Evolutionary conservation across 53 echinoderm and acorn worm genomes (phyloP).

Genomic region (Glandiceps talaboti): DNA sequence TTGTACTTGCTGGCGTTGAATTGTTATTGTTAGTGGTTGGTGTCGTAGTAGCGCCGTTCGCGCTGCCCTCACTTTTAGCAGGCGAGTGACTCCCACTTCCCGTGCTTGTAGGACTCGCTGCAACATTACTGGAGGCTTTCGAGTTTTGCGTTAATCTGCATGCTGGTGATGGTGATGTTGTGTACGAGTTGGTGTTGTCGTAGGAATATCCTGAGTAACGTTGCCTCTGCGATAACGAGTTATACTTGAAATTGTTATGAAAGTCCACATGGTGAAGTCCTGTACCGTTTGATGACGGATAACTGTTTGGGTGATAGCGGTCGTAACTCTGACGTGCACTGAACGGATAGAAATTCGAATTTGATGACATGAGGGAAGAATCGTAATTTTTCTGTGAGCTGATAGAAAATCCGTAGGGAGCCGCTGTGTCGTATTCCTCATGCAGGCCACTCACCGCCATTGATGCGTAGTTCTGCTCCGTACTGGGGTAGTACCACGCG

Average conservation of each 20-base stretch:
- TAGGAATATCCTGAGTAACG: not conserved
- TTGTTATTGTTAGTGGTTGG: not conserved
- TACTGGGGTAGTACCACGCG: slow-evolving; percentile 61
- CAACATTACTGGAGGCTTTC: not conserved
- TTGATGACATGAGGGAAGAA: slow-evolving; percentile 1
- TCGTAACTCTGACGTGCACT: not conserved
- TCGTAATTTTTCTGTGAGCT: slow-evolving; percentile 55
- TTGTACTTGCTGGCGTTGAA: not conserved
- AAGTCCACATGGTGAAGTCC: not conserved
- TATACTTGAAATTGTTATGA: not conserved
- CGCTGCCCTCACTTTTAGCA: not conserved
- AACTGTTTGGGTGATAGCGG: not conserved
- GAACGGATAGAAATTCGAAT: not conserved
- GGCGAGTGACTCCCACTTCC: slow-evolving; percentile 1
- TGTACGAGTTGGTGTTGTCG: not conserved
- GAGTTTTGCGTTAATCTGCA: not conserved
- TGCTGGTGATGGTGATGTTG: not conserved
- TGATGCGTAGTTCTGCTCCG: slow-evolving; percentile 42
- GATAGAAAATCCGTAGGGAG: slow-evolving; percentile 34
- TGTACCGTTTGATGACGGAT: not conserved
- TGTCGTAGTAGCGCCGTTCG: not conserved
- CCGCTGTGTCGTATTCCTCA: slow-evolving; percentile 58
- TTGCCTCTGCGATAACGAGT: not conserved
- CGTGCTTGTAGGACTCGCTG: not conserved
- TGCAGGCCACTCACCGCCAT: slow-evolving; percentile 28